phyloP scores from a whole-genome alignment of 1,140 invertebrate species.

The Piezodorus guildinii region DNA sequence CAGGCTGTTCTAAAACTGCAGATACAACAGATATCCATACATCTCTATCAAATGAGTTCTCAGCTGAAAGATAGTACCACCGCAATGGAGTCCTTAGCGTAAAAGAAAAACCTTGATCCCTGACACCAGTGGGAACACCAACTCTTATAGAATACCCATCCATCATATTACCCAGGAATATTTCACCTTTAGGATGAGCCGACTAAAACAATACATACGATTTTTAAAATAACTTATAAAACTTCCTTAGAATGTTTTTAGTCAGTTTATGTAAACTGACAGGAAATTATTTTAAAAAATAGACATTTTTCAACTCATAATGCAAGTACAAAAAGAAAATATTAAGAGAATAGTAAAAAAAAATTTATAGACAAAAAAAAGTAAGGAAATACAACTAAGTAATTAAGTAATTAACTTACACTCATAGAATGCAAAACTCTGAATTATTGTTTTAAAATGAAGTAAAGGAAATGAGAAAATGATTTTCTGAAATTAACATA shows the following conservation, averaged over 20 bases:
- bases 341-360: no score
- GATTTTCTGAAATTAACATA: no score
- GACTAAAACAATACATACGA: slow-evolving; percentile 38
- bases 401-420: no score
- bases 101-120: slow-evolving; percentile 68
- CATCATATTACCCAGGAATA: slow-evolving; percentile 67
- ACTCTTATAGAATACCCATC: slow-evolving; percentile 58
- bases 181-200: slow-evolving; percentile 80
- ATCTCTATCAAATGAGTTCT: slow-evolving; percentile 59
- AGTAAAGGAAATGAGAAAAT: no score
- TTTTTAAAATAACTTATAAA: neutral
- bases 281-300: neutral
- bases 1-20: slow-evolving; percentile 57
- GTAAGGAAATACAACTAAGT: no score
- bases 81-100: slow-evolving; percentile 74
- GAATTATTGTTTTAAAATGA: no score
- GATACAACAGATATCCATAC: slow-evolving; percentile 69
- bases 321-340: no score
- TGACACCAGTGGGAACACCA: slow-evolving; percentile 51
- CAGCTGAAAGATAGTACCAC: slow-evolving; percentile 69
- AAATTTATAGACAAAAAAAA: no score
- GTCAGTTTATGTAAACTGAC: neutral
- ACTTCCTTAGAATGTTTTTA: neutral
- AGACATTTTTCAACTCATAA: no score
- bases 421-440: no score